phyloP scores from a whole-genome alignment of 23 tunicate species.

The Corella eumyota region DNA sequence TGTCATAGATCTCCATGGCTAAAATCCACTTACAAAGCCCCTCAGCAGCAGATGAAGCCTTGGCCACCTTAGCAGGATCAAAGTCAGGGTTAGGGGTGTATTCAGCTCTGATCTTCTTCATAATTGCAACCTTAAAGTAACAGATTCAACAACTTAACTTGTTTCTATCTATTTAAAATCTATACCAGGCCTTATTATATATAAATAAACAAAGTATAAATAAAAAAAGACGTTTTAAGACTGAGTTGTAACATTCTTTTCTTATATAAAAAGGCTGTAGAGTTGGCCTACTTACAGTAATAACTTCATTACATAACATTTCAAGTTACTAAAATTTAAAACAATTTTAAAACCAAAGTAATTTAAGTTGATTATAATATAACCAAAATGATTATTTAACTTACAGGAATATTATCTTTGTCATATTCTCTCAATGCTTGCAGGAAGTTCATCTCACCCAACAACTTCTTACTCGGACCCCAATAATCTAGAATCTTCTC shows the following conservation, averaged over 20 bases:
- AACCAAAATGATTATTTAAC: neutral
- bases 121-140: constrained; percentile 57
- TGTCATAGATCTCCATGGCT: constrained; percentile 98
- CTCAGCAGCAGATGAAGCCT: constrained; percentile 97
- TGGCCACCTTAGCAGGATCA: constrained; percentile 85
- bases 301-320: too few relatives aligned
- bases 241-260: too few relatives aligned
- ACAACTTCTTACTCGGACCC: constrained; percentile 94
- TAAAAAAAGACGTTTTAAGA: too few relatives aligned
- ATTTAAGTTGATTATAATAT: neutral
- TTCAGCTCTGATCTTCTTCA: constrained; percentile 92
- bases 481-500: constrained; percentile 95
- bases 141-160: neutral
- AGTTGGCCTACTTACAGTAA: too few relatives aligned
- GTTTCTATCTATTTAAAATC: too few relatives aligned
- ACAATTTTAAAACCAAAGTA: neutral
- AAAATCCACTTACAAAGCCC: constrained; percentile 97
- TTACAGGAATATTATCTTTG: constrained; percentile 91
- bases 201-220: too few relatives aligned
- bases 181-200: too few relatives aligned
- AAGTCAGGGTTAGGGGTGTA: constrained; percentile 93
- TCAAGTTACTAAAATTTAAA: neutral
- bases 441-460: constrained; percentile 93
- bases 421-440: constrained; percentile 68
- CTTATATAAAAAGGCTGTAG: too few relatives aligned